Conservation (phyloP, 53 echinoderm and acorn worm species). For the Patiria pectinifera region DNA sequence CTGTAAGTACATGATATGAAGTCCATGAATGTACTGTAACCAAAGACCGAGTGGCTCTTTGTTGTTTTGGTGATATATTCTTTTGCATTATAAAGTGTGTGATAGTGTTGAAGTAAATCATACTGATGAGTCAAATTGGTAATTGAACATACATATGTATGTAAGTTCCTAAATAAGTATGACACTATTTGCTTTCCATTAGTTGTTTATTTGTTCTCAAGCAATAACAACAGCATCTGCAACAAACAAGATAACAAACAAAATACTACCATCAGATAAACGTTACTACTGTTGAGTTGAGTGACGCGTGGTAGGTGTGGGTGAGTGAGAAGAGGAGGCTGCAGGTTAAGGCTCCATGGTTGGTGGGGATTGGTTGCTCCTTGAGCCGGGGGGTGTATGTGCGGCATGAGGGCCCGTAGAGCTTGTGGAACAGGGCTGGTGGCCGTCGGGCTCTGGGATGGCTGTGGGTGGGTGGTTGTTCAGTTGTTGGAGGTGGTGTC, state of each 20-base stretch:
- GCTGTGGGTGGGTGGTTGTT: background rate
- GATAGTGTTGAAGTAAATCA: too few relatives aligned
- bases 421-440: background rate
- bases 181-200: too few relatives aligned
- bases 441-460: background rate
- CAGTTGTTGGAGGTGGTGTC: background rate
- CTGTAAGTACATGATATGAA: conserved; percentile 69
- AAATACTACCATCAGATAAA: background rate
- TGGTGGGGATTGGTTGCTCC: background rate
- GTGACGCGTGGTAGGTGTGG: background rate
- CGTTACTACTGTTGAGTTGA: background rate
- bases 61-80: too few relatives aligned
- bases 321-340: background rate
- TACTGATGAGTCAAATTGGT: too few relatives aligned
- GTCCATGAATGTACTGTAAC: background rate
- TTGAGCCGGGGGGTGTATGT: background rate
- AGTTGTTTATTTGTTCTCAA: too few relatives aligned
- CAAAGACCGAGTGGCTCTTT: too few relatives aligned
- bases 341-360: background rate
- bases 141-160: too few relatives aligned
- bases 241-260: too few relatives aligned
- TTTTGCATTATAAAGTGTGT: too few relatives aligned
- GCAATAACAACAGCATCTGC: too few relatives aligned
- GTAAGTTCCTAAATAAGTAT: too few relatives aligned
- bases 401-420: background rate